Percentiles rank a stretch among this genome's conserved stretches.
These are phyloP conservation scores for Idaea aversata DNA, from an alignment of 2,888 invertebrate species.

Conservation along the genomic window DNA sequence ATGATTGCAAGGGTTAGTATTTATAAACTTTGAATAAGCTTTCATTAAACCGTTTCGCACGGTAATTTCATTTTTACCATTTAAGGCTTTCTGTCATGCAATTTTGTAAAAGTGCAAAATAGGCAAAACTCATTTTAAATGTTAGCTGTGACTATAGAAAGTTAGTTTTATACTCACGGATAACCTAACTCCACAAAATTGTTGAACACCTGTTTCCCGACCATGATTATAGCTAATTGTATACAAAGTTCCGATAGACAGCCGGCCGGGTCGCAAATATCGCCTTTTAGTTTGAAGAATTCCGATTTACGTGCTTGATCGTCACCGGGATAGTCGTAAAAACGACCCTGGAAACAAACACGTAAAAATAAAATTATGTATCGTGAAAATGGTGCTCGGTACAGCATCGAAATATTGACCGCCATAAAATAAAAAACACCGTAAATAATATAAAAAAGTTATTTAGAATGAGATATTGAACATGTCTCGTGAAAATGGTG, in stretches of 20 bases:
- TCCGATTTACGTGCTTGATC: constrained; percentile 86
- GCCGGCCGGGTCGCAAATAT: constrained; percentile 95
- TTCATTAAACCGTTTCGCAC: no score
- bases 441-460: no score
- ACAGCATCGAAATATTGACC: no score
- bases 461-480: no score
- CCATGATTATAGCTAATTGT: constrained; percentile 95
- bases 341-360: constrained; percentile 83
- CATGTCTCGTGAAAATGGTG: neutral
- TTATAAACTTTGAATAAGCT: no score
- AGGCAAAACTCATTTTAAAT: no score
- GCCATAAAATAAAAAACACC: no score
- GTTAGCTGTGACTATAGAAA: no score
- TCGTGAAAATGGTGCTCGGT: constrained; percentile 1
- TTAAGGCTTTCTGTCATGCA: no score
- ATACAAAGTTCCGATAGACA: constrained; percentile 95
- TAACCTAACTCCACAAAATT: constrained; percentile 94
- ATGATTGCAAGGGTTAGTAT: no score
- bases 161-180: constrained; percentile 83
- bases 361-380: neutral
- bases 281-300: constrained; percentile 89
- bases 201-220: constrained; percentile 96
- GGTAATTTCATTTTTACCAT: no score
- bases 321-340: constrained; percentile 94
- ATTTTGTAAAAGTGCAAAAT: no score